Conservation (phyloP, 1,140 invertebrate genomes). For the Sogatella furcifera region DNA sequence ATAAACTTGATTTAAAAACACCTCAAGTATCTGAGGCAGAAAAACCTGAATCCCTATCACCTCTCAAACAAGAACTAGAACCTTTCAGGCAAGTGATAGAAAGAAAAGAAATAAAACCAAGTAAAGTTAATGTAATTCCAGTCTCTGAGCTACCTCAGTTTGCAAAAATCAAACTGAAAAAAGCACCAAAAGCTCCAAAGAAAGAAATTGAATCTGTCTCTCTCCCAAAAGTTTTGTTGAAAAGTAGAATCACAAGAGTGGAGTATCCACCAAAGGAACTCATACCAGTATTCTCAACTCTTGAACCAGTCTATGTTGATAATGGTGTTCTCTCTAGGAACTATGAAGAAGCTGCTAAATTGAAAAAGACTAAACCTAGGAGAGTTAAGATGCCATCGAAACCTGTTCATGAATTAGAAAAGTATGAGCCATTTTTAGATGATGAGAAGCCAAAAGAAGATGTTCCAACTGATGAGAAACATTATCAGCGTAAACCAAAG, state of each 20-base stretch:
- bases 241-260: conserved; percentile 46
- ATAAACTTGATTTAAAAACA: conserved; percentile 33
- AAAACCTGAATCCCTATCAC: background rate
- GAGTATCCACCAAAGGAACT: conserved; percentile 33
- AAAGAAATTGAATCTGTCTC: conserved; percentile 37
- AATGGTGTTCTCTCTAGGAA: conserved; percentile 56
- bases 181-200: conserved; percentile 35
- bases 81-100: conserved; percentile 23
- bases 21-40: conserved; percentile 30
- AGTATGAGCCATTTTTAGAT: conserved; percentile 35
- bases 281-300: conserved; percentile 20
- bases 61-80: background rate
- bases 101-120: conserved; percentile 35
- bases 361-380: conserved; percentile 44
- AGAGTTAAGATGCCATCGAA: conserved; percentile 33
- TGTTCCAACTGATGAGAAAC: background rate
- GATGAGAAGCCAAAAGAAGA: conserved; percentile 33
- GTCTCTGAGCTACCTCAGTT: conserved; percentile 42
- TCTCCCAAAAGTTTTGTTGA: conserved; percentile 51
- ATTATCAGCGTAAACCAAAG: too few species aligned
- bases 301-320: conserved; percentile 34
- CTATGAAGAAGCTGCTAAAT: conserved; percentile 50
- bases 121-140: conserved; percentile 33
- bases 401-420: conserved; percentile 42
- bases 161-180: conserved; percentile 50